Evolutionary conservation across 2,113 vertebrate species (phyloP).

Genomic region (Rhizomys pruinosus): DNA sequence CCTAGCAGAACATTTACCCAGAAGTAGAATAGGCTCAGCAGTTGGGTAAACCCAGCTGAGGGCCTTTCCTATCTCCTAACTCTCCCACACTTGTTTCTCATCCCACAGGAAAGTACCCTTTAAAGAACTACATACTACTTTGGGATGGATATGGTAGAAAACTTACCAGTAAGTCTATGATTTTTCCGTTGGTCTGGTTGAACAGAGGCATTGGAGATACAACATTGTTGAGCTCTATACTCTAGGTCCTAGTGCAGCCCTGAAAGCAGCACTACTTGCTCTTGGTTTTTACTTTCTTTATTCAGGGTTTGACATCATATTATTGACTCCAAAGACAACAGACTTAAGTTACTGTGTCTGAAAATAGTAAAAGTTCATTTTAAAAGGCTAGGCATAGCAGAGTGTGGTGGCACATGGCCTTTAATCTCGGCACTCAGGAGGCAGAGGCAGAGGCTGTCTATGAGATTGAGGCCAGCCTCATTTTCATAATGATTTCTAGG

Average conservation of each 20-base stretch:
- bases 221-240: neutral
- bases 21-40: conserved; percentile 35
- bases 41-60: conserved; percentile 22
- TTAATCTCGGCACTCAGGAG: too few relatives aligned
- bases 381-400: neutral
- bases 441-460: too few relatives aligned
- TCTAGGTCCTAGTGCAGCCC: neutral
- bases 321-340: conserved; percentile 40
- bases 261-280: neutral
- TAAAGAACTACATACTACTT: conserved; percentile 41
- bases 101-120: conserved; percentile 15
- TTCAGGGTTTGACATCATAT: conserved; percentile 17
- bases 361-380: conserved; percentile 43
- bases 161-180: conserved; percentile 9
- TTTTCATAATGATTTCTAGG: too few relatives aligned
- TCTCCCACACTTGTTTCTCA: conserved; percentile 39
- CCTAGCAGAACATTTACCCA: conserved; percentile 49
- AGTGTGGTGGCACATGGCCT: too few relatives aligned
- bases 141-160: neutral
- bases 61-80: conserved; percentile 25
- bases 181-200: conserved; percentile 1
- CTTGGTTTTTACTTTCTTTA: conserved; percentile 42
- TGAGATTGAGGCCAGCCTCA: too few relatives aligned
- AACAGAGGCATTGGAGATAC: neutral
- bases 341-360: conserved; percentile 8